These are phyloP conservation scores for Patella depressa DNA, from an alignment of 2,888 invertebrate genomes.

Conservation along the genomic window DNA sequence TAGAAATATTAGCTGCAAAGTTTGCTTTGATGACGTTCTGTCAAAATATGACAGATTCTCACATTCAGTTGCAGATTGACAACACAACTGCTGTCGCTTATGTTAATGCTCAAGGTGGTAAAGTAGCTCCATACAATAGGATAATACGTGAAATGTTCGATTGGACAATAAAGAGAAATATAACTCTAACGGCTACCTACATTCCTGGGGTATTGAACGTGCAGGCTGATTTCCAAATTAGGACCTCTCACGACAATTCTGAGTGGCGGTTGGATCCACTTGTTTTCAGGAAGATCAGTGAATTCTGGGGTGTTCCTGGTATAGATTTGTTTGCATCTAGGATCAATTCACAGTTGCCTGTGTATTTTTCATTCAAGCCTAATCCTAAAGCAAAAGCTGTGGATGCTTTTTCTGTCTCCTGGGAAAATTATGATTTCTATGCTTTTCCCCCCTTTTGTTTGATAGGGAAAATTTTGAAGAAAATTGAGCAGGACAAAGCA, in stretches of 20 bases:
- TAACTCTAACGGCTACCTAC: constrained; percentile 22
- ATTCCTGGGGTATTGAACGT: constrained; percentile 17
- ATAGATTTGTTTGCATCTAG: constrained; percentile 36
- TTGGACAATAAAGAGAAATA: constrained; percentile 15
- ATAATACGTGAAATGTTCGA: constrained; percentile 19
- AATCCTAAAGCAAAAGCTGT: constrained; percentile 27
- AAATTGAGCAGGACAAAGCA: constrained; percentile 22
- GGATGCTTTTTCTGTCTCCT: constrained; percentile 26
- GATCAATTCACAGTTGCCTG: constrained; percentile 22
- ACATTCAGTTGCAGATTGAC: constrained; percentile 15
- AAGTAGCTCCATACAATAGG: constrained; percentile 16
- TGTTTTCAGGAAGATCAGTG: not conserved
- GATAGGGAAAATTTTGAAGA: constrained; percentile 21
- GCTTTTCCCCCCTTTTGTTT: constrained; percentile 30
- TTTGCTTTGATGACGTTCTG: not conserved
- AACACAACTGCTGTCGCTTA: constrained; percentile 24
- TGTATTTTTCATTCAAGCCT: constrained; percentile 27
- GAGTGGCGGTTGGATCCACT: constrained; percentile 11
- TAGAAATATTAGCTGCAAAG: constrained; percentile 1
- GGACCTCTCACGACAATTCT: too few relatives aligned
- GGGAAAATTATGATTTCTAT: constrained; percentile 25
- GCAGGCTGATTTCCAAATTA: too few relatives aligned
- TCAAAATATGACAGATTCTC: constrained; percentile 8
- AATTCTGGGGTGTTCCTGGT: not conserved
- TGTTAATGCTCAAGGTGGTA: constrained; percentile 21